Base-by-base conservation (phyloP, 2,797 vertebrate genomes). In the Microcaecilia unicolor region DNA sequence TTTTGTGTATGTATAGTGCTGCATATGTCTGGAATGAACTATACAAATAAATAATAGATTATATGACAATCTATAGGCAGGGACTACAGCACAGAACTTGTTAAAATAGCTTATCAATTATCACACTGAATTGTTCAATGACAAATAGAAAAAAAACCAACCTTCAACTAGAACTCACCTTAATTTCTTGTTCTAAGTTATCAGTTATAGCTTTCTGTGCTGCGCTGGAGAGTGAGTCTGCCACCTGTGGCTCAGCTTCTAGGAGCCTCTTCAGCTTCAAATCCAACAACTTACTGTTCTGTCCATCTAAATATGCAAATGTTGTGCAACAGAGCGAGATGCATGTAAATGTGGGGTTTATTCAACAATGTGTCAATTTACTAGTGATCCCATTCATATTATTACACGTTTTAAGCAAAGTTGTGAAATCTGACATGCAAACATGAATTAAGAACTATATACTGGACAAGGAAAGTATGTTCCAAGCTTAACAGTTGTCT, bases 201-300 rank as follows among this genome's bases (percentile, higher is more conserved):
- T 91, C 86, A 28, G 61, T 66, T 44, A 25, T 72, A 80, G 75
- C 74, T 66, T 72, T 94, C 68, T 87, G 83, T 22, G 85, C 65
- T 24, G 81, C 75, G 15, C 78, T 80, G 16, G 87, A 81, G 50
- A 89, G 62, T 31, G 89, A 90, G 62, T 84, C 72, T 56, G 59
- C 68, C 71, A 85, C 85, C 73, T 91, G 86, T 47, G 90, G 88
- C 58, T 82, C 81, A 67, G 77, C 49, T 60, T 95, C 92, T 37
- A 80, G 70, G 51, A 89, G 71, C 62, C 87, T 92, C 83, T 89
- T 95, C 64, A 96, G 76, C 72, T 94, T 96, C 67, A 90, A 78
- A 61, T 98, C 92, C 63, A 90, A 52, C 25, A 89, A 80, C 41
- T 83, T 89, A 67, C 84, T 90, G 67, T 88, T 93, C 67, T 85